Percentiles rank a stretch among this genome's conserved stretches.
phyloP scores from a whole-genome alignment of 2,113 vertebrate species.

The Tor tambroides region DNA sequence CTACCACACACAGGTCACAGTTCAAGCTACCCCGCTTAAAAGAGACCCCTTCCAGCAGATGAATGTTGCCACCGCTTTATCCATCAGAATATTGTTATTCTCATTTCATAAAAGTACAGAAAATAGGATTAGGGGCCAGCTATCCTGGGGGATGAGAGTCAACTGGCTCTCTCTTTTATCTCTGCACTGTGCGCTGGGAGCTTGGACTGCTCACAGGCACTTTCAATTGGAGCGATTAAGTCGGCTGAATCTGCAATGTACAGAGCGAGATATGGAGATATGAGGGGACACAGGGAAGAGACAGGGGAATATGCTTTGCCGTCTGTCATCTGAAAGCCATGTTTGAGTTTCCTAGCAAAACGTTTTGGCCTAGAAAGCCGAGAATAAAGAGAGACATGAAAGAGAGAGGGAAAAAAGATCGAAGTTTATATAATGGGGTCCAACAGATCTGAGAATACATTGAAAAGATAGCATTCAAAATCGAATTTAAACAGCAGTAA shows the following conservation, averaged over 20 bases:
- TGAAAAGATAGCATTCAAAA: not conserved
- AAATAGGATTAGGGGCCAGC: constrained; percentile 62
- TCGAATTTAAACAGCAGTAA: not conserved
- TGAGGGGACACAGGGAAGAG: constrained; percentile 14
- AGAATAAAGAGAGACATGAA: constrained; percentile 23
- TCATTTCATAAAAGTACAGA: constrained; percentile 57
- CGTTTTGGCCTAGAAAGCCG: constrained; percentile 28
- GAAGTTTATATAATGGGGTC: not conserved
- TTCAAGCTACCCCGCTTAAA: constrained; percentile 67
- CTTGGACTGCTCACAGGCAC: constrained; percentile 25
- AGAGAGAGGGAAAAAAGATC: not conserved
- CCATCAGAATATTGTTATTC: constrained; percentile 53
- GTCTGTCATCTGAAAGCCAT: constrained; percentile 5
- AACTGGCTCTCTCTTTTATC: constrained; percentile 64
- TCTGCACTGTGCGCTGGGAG: constrained; percentile 6
- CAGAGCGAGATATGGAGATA: constrained; percentile 8
- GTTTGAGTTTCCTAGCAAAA: constrained; percentile 18
- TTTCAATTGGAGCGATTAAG: constrained; percentile 43
- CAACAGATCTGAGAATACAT: not conserved
- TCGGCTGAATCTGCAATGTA: constrained; percentile 40
- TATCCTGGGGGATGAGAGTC: constrained; percentile 60
- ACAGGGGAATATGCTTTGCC: constrained; percentile 7
- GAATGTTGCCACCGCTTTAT: constrained; percentile 49
- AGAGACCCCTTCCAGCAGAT: constrained; percentile 56
- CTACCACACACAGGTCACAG: constrained; percentile 58